phyloP scores from a whole-genome alignment of 2,888 invertebrate genomes.

The Cremastinae sp. region DNA sequence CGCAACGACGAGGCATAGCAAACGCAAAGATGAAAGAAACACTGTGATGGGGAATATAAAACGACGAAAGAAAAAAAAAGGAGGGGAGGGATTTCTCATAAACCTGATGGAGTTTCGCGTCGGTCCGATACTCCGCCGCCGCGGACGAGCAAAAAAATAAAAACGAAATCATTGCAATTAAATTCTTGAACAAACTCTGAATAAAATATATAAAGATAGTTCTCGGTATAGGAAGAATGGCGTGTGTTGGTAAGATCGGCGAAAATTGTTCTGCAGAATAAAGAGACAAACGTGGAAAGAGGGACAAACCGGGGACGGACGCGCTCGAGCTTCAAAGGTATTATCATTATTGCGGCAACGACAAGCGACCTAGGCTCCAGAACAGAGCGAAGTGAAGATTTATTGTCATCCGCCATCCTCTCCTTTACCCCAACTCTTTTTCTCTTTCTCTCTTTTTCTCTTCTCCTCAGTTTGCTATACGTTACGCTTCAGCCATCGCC shows the following conservation, averaged over 20 bases:
- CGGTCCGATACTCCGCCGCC: conserved; percentile 23
- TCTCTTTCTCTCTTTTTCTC: conserved; percentile 22
- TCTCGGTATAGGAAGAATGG: too few species aligned
- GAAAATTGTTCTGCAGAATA: conserved; percentile 2
- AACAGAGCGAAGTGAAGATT: conserved; percentile 49
- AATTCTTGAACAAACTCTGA: conserved; percentile 62
- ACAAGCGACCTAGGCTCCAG: conserved; percentile 27
- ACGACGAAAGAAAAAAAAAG: conserved; percentile 51
- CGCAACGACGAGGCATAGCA: conserved; percentile 12
- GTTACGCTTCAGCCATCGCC: background rate
- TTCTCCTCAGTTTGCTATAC: background rate
- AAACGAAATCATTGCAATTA: conserved; percentile 67
- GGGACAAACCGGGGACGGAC: conserved; percentile 20
- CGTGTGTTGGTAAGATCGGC: too few species aligned
- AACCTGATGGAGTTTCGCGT: conserved; percentile 18
- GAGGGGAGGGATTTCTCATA: conserved; percentile 30
- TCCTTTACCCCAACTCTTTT: conserved; percentile 30
- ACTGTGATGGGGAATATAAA: conserved; percentile 45
- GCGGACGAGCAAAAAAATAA: conserved; percentile 66
- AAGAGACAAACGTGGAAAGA: conserved; percentile 19
- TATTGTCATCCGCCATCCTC: conserved; percentile 50
- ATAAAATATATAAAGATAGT: conserved; percentile 13
- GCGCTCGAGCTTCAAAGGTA: conserved; percentile 45
- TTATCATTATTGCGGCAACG: conserved; percentile 57
- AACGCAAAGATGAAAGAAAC: conserved; percentile 7